Evolutionary conservation across 1,140 invertebrate genomes (phyloP), one percentile per base, ranked within the genome.

Genomic region (Drosophila melanica): DNA sequence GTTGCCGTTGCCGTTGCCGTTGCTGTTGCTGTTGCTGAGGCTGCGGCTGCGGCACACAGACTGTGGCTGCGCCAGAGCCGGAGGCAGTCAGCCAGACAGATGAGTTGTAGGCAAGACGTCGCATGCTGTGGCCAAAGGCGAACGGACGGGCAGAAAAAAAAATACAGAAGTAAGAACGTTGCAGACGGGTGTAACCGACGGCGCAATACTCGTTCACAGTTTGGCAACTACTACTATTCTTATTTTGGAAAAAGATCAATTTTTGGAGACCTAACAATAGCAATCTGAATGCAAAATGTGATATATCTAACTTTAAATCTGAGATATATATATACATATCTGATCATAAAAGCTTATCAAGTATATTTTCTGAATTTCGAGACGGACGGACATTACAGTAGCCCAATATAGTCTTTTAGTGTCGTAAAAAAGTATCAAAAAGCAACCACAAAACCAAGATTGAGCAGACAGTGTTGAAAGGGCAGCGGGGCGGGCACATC

Each of bases 81-180:
- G 60, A 16, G 35, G 30, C 33, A 50, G 51, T 33, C 54, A 63
- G 51, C 48, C 71, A 57, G 65, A 75, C 68, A 50, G 67, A 20
- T 39, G 59, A 60, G 57, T 50, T 59, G 54, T 59, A 47, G 57
- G 42, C 53, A 41, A 58, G 18, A 58, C 37, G 35, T 51, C 12
- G 20, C 54, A 53, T 50, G 65, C 62, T 68, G 75, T 45, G 45
- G 68, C 74, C 63, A 74, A 62, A 77, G 79, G 73, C 74, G 77
- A 77, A 72, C 55, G 54, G 73, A 60, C 48, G 35, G 16, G 50
- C 62, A 54, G 48, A 27, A 44, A 48, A 33, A 30, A 57, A 30
- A 41, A 57, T n/a, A 27, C 16, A 58, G 1, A 50, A 5, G 20
- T 12, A 23, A 23, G 2, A 23, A 23, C 20, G 20, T 2, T 18